Conservation (phyloP, 30 jellyfish, hydroid and myxozoan genomes). For the Aurelia sp. region DNA sequence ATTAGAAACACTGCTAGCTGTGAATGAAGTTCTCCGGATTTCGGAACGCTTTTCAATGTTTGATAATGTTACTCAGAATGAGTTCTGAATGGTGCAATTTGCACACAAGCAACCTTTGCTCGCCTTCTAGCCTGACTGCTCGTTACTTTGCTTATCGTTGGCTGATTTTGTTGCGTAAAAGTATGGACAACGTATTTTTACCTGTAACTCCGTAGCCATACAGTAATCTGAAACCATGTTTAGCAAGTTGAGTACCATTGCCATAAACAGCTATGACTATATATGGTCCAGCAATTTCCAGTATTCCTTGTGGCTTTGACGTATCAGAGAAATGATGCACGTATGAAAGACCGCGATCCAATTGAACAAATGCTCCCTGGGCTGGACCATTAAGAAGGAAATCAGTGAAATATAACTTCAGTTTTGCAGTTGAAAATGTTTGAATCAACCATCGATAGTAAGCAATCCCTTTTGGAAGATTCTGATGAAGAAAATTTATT, state of each 20-base stretch:
- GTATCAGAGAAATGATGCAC: slow-evolving; percentile 1
- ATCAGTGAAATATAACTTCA: slow-evolving; percentile 28
- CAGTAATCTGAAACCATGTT: slow-evolving; percentile 40
- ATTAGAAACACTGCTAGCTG: too few relatives aligned
- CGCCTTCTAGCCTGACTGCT: too few relatives aligned
- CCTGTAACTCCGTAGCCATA: slow-evolving; percentile 48
- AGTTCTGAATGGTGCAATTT: too few relatives aligned
- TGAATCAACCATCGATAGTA: slow-evolving; percentile 57
- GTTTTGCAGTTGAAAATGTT: slow-evolving; percentile 8
- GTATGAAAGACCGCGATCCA: slow-evolving; percentile 19
- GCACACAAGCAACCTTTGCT: too few relatives aligned
- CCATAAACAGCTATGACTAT: slow-evolving; percentile 20
- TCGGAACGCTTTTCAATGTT: too few relatives aligned
- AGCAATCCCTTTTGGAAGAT: slow-evolving; percentile 2
- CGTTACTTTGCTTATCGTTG: too few relatives aligned
- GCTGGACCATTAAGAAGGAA: slow-evolving; percentile 5
- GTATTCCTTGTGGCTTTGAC: slow-evolving; percentile 15
- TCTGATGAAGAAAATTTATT: neutral
- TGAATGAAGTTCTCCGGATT: too few relatives aligned
- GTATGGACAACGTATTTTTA: neutral
- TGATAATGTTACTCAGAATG: too few relatives aligned
- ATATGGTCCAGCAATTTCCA: slow-evolving; percentile 52
- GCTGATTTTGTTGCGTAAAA: too few relatives aligned
- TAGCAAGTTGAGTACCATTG: slow-evolving; percentile 2
- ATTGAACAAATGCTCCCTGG: neutral